Percentiles rank a stretch among this genome's conserved stretches.
phyloP scores from a whole-genome alignment of 2,888 invertebrate genomes.

The Ennomos erosarius region DNA sequence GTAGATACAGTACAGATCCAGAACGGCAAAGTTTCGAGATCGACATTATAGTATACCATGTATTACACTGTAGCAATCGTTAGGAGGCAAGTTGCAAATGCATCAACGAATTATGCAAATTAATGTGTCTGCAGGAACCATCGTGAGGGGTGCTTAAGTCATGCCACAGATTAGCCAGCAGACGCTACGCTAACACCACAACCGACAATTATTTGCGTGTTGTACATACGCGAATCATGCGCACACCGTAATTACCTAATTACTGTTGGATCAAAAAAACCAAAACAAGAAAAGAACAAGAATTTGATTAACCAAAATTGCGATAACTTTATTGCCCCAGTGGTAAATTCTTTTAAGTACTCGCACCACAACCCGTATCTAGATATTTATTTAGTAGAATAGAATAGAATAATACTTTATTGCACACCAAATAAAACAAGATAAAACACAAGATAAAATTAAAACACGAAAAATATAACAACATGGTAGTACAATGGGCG shows the following conservation, averaged over 20 bases:
- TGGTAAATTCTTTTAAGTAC: constrained; percentile 17
- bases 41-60: not conserved
- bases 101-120: constrained; percentile 64
- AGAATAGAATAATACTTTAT: no score
- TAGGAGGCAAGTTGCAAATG: constrained; percentile 18
- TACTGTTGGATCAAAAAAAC: constrained; percentile 59
- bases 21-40: not conserved
- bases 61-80: constrained; percentile 3
- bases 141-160: constrained; percentile 61
- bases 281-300: no score
- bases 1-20: not conserved
- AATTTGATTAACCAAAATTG: constrained; percentile 32
- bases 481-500: no score
- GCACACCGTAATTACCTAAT: constrained; percentile 60
- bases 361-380: no score
- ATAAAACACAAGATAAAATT: no score
- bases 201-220: constrained; percentile 65
- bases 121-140: constrained; percentile 63
- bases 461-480: no score
- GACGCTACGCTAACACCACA: constrained; percentile 37
- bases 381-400: no score
- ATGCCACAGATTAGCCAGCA: constrained; percentile 23
- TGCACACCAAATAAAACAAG: no score
- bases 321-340: constrained; percentile 31
- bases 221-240: constrained; percentile 50